Evolutionary conservation across 2,113 vertebrate genomes (phyloP), one percentile per base, ranked within the genome.

Genomic region (Anser cygnoides): DNA sequence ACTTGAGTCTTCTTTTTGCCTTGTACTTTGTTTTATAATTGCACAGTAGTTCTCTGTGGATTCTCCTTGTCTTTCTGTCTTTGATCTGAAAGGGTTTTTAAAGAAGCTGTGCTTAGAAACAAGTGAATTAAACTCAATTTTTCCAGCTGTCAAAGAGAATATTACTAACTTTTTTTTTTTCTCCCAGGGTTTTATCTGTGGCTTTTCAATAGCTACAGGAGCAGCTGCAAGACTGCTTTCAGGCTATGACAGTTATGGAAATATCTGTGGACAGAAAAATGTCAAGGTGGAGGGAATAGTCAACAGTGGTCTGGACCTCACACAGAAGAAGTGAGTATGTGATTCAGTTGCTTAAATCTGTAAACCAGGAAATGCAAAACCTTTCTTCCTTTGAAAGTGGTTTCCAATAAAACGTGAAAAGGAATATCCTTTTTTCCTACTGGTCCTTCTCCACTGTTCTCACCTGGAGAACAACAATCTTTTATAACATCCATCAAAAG

Each of bases 241-340:
- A 25, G 99, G 99, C 90, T 99, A 99, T 92, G 99, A 99, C 98
- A 99, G 99, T 98, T 99, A 99, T 10, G 99, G 99, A 95, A 99
- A 99, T 98, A 99, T 99, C 61, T 99, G 99, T 90, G 99, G 99
- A 75, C 99, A 98, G 87, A 99, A 98, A 97, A 99, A 99, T 87
- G 97, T 98, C 73, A 98, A 98, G 81, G 98, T 99, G 55, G 99
- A 99, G 85, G 98, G 97, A 82, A 97, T 99, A 96, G 87, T 95
- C 84, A 98, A 99, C 93, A 99, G 99, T 93, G 99, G 99, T 54
- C 97, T 99, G 62, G 99, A 99, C 97, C 99, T 99, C 95, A 99
- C 98, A 20, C 98, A 99, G 82, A 98, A 98, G 92, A 99, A 99
- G 99, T 99, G 95, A 98, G 99, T 99, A 98, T 93, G 57, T 75